Percentiles rank a stretch among this genome's conserved stretches.
Conservation (phyloP, 2,113 vertebrate genomes). For the Brachyhypopomus occidentalis region DNA sequence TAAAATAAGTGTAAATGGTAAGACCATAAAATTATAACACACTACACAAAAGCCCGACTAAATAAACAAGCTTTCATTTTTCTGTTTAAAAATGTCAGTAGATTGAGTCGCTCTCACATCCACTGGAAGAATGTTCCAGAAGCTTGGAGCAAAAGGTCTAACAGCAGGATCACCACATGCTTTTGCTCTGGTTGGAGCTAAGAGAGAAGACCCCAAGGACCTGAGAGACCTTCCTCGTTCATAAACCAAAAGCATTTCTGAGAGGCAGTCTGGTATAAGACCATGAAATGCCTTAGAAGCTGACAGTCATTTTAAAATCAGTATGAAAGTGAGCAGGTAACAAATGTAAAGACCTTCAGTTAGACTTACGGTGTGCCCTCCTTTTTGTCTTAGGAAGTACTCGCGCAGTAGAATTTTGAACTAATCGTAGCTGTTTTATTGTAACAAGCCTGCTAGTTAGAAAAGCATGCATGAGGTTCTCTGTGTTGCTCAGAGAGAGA, state of each 20-base stretch:
- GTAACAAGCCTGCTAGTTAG: conserved; percentile 16
- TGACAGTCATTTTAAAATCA: conserved; percentile 1
- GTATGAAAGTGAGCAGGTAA: conserved; percentile 5
- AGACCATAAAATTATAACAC: neutral
- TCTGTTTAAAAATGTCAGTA: neutral
- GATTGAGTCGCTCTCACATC: neutral
- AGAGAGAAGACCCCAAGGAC: neutral
- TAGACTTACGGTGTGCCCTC: neutral
- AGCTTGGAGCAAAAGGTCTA: too few species aligned
- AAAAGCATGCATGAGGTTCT: conserved; percentile 15
- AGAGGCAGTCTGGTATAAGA: neutral
- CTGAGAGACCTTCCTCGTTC: conserved; percentile 1
- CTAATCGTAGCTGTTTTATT: conserved; percentile 11
- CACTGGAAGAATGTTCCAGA: neutral
- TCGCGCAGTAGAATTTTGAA: neutral
- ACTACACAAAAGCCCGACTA: too few species aligned
- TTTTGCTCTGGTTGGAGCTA: neutral
- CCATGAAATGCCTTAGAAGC: neutral
- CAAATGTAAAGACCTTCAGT: conserved; percentile 11
- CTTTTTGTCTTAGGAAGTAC: conserved; percentile 16
- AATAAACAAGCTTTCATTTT: too few species aligned
- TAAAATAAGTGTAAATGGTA: neutral
- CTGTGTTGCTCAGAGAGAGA: conserved; percentile 8
- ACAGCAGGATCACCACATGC: neutral
- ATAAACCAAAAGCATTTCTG: neutral